Conservation (phyloP, 2,113 vertebrate species). For the Gallinago jamesoni region DNA sequence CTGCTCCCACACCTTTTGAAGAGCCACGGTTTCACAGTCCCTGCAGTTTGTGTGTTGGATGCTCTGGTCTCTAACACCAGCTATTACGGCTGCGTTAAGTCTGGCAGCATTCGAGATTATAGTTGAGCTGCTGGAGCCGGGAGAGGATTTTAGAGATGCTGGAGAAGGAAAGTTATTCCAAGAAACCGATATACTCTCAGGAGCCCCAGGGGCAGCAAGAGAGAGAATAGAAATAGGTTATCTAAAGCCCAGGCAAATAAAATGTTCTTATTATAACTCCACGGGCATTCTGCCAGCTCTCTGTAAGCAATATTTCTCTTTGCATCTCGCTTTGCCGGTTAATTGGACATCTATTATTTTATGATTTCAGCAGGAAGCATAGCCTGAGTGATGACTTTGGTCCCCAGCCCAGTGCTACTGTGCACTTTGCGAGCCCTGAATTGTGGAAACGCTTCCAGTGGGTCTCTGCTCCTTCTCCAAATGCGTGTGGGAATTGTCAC, state of each 20-base stretch:
- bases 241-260: conserved; percentile 40
- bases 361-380: conserved; percentile 48
- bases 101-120: not conserved
- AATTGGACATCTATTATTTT: conserved; percentile 56
- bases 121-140: not conserved
- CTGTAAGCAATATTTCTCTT: conserved; percentile 35
- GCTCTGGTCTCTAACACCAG: not conserved
- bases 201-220: not conserved
- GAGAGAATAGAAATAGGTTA: conserved; percentile 34
- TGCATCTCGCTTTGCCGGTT: conserved; percentile 25
- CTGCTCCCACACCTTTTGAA: not conserved
- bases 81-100: not conserved
- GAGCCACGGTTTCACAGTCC: not conserved
- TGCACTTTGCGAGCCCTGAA: not conserved
- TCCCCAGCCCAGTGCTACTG: conserved; percentile 30
- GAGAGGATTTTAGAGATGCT: not conserved
- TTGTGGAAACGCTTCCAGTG: not conserved
- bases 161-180: conserved; percentile 6
- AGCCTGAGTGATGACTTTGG: conserved; percentile 44
- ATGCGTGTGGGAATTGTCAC: not conserved
- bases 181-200: not conserved
- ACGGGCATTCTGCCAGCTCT: conserved; percentile 15
- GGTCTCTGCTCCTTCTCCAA: not conserved
- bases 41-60: not conserved
- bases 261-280: conserved; percentile 50